Percentiles rank a stretch among this genome's conserved stretches.
These are phyloP conservation scores for Scaptomyza graminum DNA, from an alignment of 1,140 invertebrate genomes.

Conservation along the genomic window DNA sequence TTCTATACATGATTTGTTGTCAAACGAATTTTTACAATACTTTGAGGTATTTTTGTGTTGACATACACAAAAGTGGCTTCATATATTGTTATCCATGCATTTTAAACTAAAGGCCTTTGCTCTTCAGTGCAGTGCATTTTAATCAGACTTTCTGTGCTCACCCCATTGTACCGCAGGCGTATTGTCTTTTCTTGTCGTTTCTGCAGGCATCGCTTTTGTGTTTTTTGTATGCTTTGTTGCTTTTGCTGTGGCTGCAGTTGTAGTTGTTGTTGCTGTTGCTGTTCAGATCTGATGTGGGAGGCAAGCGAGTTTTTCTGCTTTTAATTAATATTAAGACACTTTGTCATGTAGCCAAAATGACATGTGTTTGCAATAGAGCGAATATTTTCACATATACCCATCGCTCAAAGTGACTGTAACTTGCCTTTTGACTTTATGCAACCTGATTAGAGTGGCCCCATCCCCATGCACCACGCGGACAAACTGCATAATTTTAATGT, in stretches of 20 bases:
- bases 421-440: background rate
- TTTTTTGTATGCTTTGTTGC: slow-evolving; percentile 20
- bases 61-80: too few relatives aligned
- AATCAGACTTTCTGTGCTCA: slow-evolving; percentile 48
- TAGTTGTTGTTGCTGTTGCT: slow-evolving; percentile 13
- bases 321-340: slow-evolving; percentile 79
- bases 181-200: slow-evolving; percentile 27
- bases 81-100: background rate
- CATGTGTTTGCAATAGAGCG: slow-evolving; percentile 60
- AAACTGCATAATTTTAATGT: slow-evolving; percentile 56
- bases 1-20: too few relatives aligned
- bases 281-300: slow-evolving; percentile 22
- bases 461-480: slow-evolving; percentile 15
- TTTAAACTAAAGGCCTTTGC: background rate
- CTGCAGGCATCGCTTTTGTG: slow-evolving; percentile 30
- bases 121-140: slow-evolving; percentile 30
- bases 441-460: slow-evolving; percentile 12
- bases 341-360: slow-evolving; percentile 68
- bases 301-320: slow-evolving; percentile 56
- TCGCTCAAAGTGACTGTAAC: slow-evolving; percentile 2
- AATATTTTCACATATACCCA: background rate
- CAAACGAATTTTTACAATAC: too few relatives aligned
- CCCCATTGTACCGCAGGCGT: slow-evolving; percentile 47
- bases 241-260: slow-evolving; percentile 2
- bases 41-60: too few relatives aligned